These are phyloP conservation scores for Stenodera caucasica DNA, from an alignment of 2,888 invertebrate genomes.

Conservation along the genomic window DNA sequence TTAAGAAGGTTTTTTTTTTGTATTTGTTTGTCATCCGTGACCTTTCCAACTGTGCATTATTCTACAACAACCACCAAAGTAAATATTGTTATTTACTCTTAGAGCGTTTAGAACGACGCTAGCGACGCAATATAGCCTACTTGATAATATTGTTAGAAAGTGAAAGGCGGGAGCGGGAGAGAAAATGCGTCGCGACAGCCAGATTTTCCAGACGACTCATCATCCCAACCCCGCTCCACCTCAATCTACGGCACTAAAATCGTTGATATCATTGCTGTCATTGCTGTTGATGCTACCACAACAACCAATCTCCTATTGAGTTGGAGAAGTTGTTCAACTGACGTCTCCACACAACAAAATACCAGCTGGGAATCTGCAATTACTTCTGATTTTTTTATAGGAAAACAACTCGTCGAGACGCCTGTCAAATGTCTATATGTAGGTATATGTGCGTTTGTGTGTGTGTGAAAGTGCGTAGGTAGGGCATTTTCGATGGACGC, in stretches of 20 bases:
- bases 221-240: background rate
- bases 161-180: background rate
- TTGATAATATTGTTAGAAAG: background rate
- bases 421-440: conserved; percentile 15
- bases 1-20: background rate
- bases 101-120: background rate
- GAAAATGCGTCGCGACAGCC: conserved; percentile 1
- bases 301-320: background rate
- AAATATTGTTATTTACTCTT: conserved; percentile 6
- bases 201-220: conserved; percentile 1
- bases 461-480: conserved; percentile 15
- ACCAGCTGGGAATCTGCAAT: background rate
- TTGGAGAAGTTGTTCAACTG: background rate
- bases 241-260: background rate
- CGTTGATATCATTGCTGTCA: background rate
- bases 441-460: background rate
- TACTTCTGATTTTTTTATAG: conserved; percentile 18
- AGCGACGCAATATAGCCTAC: background rate
- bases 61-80: background rate
- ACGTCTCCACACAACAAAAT: background rate
- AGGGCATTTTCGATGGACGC: conserved; percentile 26
- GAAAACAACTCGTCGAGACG: conserved; percentile 14
- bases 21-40: background rate
- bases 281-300: background rate
- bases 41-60: background rate